These are phyloP conservation scores for Pogonomyrmex barbatus DNA, from an alignment of 1,140 invertebrate genomes.

Conservation along the genomic window DNA sequence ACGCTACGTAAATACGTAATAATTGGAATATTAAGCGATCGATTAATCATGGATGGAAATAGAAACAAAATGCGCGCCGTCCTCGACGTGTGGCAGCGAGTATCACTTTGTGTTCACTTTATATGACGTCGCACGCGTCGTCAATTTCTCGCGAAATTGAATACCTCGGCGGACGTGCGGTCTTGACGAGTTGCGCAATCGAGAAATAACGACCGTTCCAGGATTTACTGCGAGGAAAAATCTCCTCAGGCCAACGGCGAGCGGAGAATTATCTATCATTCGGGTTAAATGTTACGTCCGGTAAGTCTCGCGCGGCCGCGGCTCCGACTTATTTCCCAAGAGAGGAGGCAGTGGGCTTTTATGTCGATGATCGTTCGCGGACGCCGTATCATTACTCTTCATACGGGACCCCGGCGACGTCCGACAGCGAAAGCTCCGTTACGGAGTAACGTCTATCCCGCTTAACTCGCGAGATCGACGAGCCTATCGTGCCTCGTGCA, in stretches of 20 bases:
- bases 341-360: conserved; percentile 64
- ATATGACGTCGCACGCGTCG: conserved; percentile 18
- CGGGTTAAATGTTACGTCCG: conserved; percentile 71
- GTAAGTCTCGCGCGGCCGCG: conserved; percentile 52
- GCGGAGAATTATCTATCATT: conserved; percentile 71
- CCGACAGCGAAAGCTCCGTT: conserved; percentile 71
- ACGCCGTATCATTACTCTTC: conserved; percentile 66
- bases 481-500: conserved; percentile 40
- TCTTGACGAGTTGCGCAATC: conserved; percentile 42
- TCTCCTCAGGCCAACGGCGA: conserved; percentile 54
- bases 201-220: conserved; percentile 36
- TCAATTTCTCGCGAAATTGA: conserved; percentile 33
- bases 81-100: not conserved
- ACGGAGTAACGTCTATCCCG: conserved; percentile 52
- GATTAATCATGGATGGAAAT: not conserved
- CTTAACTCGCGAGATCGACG: conserved; percentile 53
- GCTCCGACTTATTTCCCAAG: conserved; percentile 59
- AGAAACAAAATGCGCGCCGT: not conserved
- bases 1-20: not conserved
- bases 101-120: not conserved
- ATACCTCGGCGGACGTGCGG: not conserved
- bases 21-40: conserved; percentile 14
- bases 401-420: conserved; percentile 42
- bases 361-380: conserved; percentile 68
- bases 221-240: conserved; percentile 58